These are phyloP conservation scores for Bos javanicus DNA, from an alignment of 2,113 vertebrate genomes.

Conservation along the genomic window DNA sequence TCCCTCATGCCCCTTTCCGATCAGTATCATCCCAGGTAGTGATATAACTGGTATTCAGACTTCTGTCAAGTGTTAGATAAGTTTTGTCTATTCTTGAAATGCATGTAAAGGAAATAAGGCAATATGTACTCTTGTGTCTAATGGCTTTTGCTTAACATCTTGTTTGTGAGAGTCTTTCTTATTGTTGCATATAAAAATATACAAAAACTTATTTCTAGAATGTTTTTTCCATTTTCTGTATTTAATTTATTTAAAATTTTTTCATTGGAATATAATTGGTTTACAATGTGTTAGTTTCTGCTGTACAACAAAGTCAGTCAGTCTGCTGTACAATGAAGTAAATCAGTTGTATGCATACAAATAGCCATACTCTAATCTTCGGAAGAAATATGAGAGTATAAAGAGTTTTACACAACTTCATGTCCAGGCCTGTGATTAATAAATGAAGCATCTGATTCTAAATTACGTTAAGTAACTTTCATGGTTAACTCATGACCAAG, in stretches of 20 bases:
- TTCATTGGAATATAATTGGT: neutral
- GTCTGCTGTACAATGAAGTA: neutral
- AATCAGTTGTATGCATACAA: neutral
- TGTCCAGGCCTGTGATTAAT: neutral
- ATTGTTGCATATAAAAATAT: neutral
- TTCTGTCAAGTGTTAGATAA: neutral
- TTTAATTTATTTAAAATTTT: neutral
- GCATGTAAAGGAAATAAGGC: neutral
- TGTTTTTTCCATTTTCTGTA: neutral
- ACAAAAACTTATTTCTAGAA: neutral
- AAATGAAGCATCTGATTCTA: neutral
- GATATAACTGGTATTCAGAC: neutral
- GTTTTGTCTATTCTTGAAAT: neutral
- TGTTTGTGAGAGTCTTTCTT: neutral
- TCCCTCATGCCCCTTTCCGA: neutral
- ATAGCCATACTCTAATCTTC: neutral
- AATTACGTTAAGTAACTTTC: neutral
- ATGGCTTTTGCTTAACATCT: neutral
- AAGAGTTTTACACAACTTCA: neutral
- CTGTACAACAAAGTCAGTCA: neutral
- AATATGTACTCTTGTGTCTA: neutral
- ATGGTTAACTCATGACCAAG: neutral
- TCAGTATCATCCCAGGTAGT: neutral
- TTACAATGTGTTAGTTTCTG: neutral
- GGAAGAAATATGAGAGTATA: neutral